A percentile compares a stretch with the other conserved stretches of the same genome.
phyloP scores from a whole-genome alignment of 1,140 invertebrate genomes.

The Drosophila mayri region DNA sequence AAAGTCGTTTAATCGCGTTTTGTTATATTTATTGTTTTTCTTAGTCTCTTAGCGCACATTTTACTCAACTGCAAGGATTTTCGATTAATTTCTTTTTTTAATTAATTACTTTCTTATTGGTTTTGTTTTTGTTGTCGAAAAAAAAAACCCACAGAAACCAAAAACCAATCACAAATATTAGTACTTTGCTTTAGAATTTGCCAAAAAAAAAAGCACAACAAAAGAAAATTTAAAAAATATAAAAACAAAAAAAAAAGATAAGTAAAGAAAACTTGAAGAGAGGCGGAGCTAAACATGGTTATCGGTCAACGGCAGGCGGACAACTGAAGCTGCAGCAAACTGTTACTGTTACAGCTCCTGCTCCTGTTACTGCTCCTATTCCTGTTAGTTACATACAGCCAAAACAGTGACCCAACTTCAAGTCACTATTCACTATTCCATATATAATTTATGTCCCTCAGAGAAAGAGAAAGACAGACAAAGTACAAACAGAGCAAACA shows the following conservation, averaged over 20 bases:
- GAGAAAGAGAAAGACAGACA: background rate
- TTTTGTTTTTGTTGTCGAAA: background rate
- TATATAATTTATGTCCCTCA: conserved; percentile 28
- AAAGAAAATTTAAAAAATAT: background rate
- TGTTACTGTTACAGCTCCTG: background rate
- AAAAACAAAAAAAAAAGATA: conserved; percentile 3
- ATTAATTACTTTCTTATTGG: background rate
- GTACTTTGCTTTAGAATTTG: conserved; percentile 60
- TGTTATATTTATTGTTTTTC: conserved; percentile 42
- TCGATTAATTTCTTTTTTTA: conserved; percentile 8
- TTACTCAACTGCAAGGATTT: conserved; percentile 62
- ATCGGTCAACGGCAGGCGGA: conserved; percentile 40
- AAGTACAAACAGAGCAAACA: background rate
- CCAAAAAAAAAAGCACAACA: conserved; percentile 33
- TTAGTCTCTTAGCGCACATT: conserved; percentile 55
- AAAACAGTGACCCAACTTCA: conserved; percentile 9
- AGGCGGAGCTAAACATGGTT: conserved; percentile 22
- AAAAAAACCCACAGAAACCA: conserved; percentile 25
- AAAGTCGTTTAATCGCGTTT: conserved; percentile 19
- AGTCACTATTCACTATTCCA: conserved; percentile 17
- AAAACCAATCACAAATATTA: conserved; percentile 15
- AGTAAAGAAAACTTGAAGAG: background rate
- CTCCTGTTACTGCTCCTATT: background rate
- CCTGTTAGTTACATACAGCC: background rate
- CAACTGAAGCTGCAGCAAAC: conserved; percentile 33